Evolutionary conservation across 2,113 vertebrate species (phyloP), one percentile per base, ranked within the genome.

Genomic region (Microcebus ravelobensis): DNA sequence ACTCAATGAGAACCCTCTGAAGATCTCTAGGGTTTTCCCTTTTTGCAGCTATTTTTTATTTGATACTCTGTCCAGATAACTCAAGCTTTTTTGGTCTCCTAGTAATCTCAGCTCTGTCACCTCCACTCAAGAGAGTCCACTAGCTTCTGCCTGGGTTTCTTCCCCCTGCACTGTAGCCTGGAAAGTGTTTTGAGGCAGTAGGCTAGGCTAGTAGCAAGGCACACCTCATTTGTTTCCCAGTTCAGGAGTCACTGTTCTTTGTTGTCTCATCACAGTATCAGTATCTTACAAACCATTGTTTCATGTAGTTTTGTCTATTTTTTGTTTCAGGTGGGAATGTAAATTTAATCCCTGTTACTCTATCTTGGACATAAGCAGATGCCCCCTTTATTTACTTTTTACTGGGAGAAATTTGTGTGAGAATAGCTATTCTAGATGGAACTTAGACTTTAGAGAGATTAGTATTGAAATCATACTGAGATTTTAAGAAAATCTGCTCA

Each of bases 351-450:
- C 2, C 31, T 91, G 23, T 77, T 93, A 6, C 45, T 87, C 4
- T 50, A 1, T 68, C 39, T 68, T 82, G 27, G 74, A 90, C 3
- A 52, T 76, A 52, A 95, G 31, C 50, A 55, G 9, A 42, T 95
- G 2, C 25, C 34, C 52, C 34, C 94, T 90, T 88, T 67, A 70
- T 77, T 86, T 91, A 57, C 15, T 95, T 79, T 89, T 82, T 94
- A 65, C 70, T 36, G 59, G 65, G 59, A 57, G 85, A 73, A 91
- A 57, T 70, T 91, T 70, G 39, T 83, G 8, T 68, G 79, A 39
- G 23, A 77, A 74, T 90, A 31, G 29, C 10, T 77, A 61, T 91
- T 95, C 65, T 90, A 85, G 84, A 42, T 52, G 18, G 27, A 55
- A n/a, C n/a, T 74, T 93, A 39, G 48, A 95, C 27, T 83, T 90